Evolutionary conservation across 2,797 vertebrate species (phyloP).

Genomic region (Sebastes hopkinsi): DNA sequence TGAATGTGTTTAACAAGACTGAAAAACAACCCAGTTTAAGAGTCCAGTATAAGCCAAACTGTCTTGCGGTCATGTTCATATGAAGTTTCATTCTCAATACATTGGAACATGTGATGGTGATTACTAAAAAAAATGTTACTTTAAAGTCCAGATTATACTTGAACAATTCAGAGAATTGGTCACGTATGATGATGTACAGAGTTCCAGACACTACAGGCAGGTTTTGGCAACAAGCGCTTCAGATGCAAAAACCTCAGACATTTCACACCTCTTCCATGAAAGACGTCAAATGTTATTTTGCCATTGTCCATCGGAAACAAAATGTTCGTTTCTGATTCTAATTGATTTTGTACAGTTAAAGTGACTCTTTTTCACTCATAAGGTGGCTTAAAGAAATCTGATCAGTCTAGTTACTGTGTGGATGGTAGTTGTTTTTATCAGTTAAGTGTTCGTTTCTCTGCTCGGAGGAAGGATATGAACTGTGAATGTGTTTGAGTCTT

Average conservation of each 20-base stretch:
- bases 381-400: slow-evolving; percentile 28
- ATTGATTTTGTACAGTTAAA: slow-evolving; percentile 51
- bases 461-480: slow-evolving; percentile 44
- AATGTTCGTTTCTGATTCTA: slow-evolving; percentile 17
- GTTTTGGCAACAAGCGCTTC: neutral
- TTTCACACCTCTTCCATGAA: slow-evolving; percentile 17
- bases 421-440: slow-evolving; percentile 34
- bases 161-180: neutral
- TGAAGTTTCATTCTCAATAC: slow-evolving; percentile 7
- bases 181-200: neutral
- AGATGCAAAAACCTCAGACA: slow-evolving; percentile 24
- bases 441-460: slow-evolving; percentile 48
- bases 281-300: slow-evolving; percentile 18
- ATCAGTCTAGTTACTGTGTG: slow-evolving; percentile 27
- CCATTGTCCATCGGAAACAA: slow-evolving; percentile 11
- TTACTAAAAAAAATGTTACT: neutral
- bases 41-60: slow-evolving; percentile 22
- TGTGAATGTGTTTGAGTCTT: slow-evolving; percentile 69
- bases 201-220: slow-evolving; percentile 19
- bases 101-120: neutral
- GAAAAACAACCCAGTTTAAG: neutral
- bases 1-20: slow-evolving; percentile 42
- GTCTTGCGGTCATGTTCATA: slow-evolving; percentile 18
- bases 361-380: slow-evolving; percentile 13
- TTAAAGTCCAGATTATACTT: slow-evolving; percentile 4